A percentile compares a stretch with the other conserved stretches of the same genome.
Conservation (phyloP, 2,113 vertebrate species). For the Zosterops pallidus region DNA sequence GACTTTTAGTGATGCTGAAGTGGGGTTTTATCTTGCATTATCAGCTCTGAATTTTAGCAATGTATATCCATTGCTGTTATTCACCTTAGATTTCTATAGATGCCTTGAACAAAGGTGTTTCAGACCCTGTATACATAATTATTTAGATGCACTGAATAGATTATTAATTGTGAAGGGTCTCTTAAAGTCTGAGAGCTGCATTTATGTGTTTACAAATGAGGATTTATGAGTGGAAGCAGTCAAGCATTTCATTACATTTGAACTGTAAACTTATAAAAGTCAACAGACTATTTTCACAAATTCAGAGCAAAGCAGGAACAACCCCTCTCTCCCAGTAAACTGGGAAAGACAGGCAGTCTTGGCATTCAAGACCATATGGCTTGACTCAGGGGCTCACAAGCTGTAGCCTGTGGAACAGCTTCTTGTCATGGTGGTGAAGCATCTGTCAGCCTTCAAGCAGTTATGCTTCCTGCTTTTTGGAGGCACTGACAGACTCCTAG, state of each 20-base stretch:
- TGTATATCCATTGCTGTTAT: background rate
- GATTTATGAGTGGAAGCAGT: background rate
- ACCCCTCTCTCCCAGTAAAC: background rate
- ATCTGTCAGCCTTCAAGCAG: slow-evolving; percentile 56
- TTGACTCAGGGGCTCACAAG: slow-evolving; percentile 21
- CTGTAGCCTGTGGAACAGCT: slow-evolving; percentile 36
- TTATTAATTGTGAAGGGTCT: background rate
- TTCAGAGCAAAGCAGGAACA: background rate
- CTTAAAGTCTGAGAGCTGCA: background rate
- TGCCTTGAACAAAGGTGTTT: background rate
- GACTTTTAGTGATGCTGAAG: background rate
- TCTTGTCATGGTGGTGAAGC: slow-evolving; percentile 45
- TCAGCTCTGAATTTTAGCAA: background rate
- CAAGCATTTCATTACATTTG: background rate
- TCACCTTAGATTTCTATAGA: background rate
- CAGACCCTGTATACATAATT: background rate
- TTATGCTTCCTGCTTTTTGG: slow-evolving; percentile 15
- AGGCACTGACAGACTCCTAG: slow-evolving; percentile 15
- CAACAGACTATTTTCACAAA: background rate
- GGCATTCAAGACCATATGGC: slow-evolving; percentile 47
- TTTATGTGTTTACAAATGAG: background rate
- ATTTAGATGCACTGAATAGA: background rate
- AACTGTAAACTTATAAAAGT: slow-evolving; percentile 2
- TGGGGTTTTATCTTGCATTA: background rate
- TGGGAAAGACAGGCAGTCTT: slow-evolving; percentile 32